Conservation (phyloP, 2,797 vertebrate species). For the Craterocephalus amniculus region DNA sequence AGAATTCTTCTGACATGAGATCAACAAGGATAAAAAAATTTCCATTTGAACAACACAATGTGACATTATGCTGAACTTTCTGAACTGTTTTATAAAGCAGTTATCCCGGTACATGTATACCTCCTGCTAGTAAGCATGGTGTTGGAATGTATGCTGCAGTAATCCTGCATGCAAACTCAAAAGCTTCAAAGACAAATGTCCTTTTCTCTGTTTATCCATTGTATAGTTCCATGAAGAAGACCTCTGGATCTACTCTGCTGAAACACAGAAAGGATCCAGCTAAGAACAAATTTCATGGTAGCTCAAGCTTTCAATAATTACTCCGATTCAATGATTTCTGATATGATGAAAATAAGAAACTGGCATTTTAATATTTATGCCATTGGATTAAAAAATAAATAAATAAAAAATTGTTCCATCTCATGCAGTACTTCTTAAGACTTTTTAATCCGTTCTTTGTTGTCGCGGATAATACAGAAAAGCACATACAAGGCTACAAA, state of each 20-base stretch:
- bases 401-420: too few relatives aligned
- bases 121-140: conserved; percentile 25
- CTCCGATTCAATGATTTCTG: background rate
- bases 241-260: conserved; percentile 11
- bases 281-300: background rate
- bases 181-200: conserved; percentile 55
- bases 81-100: conserved; percentile 21
- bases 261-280: background rate
- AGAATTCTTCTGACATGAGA: conserved; percentile 22
- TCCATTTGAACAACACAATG: conserved; percentile 41
- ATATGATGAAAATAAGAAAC: background rate
- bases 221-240: conserved; percentile 38
- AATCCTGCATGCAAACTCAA: conserved; percentile 59
- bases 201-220: conserved; percentile 37
- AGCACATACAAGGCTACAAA: background rate
- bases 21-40: conserved; percentile 41
- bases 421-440: too few relatives aligned
- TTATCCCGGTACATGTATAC: conserved; percentile 33
- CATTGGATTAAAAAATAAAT: background rate
- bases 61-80: conserved; percentile 41
- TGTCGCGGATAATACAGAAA: background rate
- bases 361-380: background rate
- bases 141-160: conserved; percentile 47
- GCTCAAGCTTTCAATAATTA: background rate
- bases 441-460: background rate